A percentile compares a stretch with the other conserved stretches of the same genome.
phyloP scores from a whole-genome alignment of 2,888 invertebrate genomes.

The Drosophila paucipuncta region DNA sequence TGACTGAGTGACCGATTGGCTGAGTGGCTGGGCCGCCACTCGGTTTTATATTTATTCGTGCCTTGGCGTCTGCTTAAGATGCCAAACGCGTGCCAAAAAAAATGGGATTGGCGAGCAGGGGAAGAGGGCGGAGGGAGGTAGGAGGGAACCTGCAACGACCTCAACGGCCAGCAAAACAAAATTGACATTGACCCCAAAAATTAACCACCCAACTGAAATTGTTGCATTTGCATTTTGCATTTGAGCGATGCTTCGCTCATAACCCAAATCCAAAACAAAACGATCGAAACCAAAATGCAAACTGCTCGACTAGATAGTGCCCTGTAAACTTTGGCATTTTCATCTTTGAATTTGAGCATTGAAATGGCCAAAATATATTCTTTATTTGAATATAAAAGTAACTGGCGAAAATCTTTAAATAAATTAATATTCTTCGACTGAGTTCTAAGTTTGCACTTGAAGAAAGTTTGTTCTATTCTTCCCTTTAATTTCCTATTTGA shows the following conservation, averaged over 20 bases:
- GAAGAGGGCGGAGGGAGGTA: neutral
- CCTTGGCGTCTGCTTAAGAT: constrained; percentile 60
- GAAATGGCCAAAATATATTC: neutral
- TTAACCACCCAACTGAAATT: constrained; percentile 22
- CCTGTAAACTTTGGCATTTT: neutral
- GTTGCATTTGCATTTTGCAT: constrained; percentile 51
- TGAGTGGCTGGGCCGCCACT: constrained; percentile 7
- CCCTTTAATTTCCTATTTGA: neutral
- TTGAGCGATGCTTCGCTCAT: constrained; percentile 24
- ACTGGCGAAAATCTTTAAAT: too few relatives aligned
- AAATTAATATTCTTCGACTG: neutral
- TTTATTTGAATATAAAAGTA: neutral
- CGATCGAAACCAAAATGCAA: too few relatives aligned
- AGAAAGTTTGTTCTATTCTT: neutral
- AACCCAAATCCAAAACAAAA: constrained; percentile 26
- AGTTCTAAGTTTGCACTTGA: neutral
- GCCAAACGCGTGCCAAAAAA: constrained; percentile 38
- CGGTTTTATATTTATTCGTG: constrained; percentile 53
- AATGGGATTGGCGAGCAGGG: neutral
- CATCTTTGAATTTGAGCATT: neutral
- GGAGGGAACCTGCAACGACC: constrained; percentile 23
- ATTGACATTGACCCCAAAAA: constrained; percentile 75
- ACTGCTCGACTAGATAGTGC: neutral
- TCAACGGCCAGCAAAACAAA: constrained; percentile 48
- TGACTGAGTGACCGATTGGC: constrained; percentile 17